Base-by-base conservation (phyloP, 2,113 vertebrate genomes). In the Patagioenas fasciata region DNA sequence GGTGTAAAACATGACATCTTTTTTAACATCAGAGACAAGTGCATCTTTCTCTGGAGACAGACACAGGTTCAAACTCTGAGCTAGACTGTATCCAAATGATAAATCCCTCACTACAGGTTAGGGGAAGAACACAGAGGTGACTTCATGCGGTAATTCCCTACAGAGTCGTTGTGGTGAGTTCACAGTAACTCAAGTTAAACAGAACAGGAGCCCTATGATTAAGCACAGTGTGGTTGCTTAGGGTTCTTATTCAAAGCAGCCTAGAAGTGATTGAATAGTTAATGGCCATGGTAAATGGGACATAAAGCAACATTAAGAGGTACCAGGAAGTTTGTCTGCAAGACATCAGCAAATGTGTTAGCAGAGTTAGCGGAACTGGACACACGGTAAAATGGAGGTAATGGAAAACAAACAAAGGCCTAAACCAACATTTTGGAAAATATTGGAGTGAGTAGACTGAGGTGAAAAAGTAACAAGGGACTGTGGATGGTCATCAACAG, bases 81-180 rank as follows among this genome's bases (percentile, higher is more conserved):
- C 25, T 2, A 38, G 38, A 6, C 32, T 34, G 12, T 51, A 14
- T 48, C 71, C 6, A 29, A n/a, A 48, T 38, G 11, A 44, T 14
- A 62, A 74, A 61, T 50, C 13, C 9, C 13, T 67, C 10, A 7
- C 18, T 57, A 6, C 8, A n/a, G 13, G 9, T 20, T 18, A 23
- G 18, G 47, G 18, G 28, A 60, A 19, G 2, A 5, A 50, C 32
- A 31, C 16, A 6, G n/a, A 54, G 12, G 13, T 0, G 4, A 44
- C 34, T 17, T 20, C 5, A 6, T 17, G 32, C 0, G 2, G 3
- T 36, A 9, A 48, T 58, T 47, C 12, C 20, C 36, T 64, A 5
- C 17, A 4, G 3, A 40, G 14, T 58, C 14, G 10, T 32, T 69
- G 15, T 47, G 44, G 44, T 47, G 19, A 7, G 18, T 42, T 38